These are phyloP conservation scores for Perca fluviatilis DNA, from an alignment of 2,113 vertebrate species.

Conservation along the genomic window DNA sequence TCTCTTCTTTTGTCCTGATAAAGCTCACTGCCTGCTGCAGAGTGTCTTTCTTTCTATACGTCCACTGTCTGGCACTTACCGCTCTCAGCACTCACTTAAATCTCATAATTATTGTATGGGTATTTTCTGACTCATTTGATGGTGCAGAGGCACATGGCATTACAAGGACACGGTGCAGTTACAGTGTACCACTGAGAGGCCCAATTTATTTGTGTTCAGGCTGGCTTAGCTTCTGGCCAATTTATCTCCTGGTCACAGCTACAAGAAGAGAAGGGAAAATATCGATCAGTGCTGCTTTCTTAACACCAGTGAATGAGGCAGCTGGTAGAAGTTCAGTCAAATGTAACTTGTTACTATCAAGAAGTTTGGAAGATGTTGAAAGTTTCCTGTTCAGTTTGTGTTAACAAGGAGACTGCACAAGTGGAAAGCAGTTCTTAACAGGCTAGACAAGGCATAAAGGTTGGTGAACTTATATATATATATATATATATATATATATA, in stretches of 20 bases:
- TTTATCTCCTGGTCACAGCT: constrained; percentile 49
- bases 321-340: constrained; percentile 28
- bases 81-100: constrained; percentile 22
- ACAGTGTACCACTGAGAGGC: constrained; percentile 1
- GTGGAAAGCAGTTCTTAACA: not conserved
- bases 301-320: constrained; percentile 19
- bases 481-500: too few relatives aligned
- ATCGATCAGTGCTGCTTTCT: constrained; percentile 48
- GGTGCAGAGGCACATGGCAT: not conserved
- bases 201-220: constrained; percentile 37
- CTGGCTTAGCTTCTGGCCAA: constrained; percentile 31
- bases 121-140: constrained; percentile 31
- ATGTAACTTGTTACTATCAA: not conserved
- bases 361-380: constrained; percentile 13
- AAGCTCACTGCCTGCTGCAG: not conserved
- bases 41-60: constrained; percentile 6
- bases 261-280: constrained; percentile 34
- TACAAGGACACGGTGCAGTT: constrained; percentile 20
- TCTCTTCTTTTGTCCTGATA: constrained; percentile 17
- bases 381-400: constrained; percentile 10
- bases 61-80: constrained; percentile 2
- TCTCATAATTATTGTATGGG: constrained; percentile 34
- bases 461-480: not conserved
- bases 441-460: not conserved
- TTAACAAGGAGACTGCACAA: constrained; percentile 7